Base-by-base conservation (phyloP, 2,797 vertebrate species). In the Leptoclinus maculatus region DNA sequence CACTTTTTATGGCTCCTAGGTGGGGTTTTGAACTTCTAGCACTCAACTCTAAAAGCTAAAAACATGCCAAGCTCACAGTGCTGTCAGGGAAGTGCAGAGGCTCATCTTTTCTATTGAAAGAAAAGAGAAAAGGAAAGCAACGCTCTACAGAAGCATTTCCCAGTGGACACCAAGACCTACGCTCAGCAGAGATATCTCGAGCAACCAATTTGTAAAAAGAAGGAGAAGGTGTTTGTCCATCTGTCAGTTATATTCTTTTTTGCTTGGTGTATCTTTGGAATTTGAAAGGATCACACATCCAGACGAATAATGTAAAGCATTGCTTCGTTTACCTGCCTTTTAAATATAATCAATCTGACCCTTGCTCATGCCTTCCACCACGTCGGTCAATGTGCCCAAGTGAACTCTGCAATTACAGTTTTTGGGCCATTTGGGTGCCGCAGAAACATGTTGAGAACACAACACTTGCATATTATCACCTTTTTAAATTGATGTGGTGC, bases 151-250 rank as follows among this genome's bases (percentile, higher is more conserved):
- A 87, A 60, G 69, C 56, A 74, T 77, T 77, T 89, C 88, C 89
- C 86, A 82, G 80, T 9, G 91, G 92, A 90, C 84, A n/a, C 54
- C 13, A 0, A 69, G 80, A 64, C 82, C 53, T 51, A 16, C 17
- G 43, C 83, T 78, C 58, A 45, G 77, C 74, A 82, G 73, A 86
- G 75, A 84, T 65, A 71, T 80, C 72, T 87, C 74, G 17, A 41
- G 80, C 83, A 85, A 79, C 82, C 84, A 89, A 87, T 90, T 92
- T 89, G 86, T 89, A 71, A 78, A 81, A 67, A 82, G 70, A 66
- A 62, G 80, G 45, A 82, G 47, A 51, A 67, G 39, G 43, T 68
- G 77, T 83, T 76, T 80, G 79, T 74, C 72, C 23, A 16, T 57
- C 27, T 83, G 75, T 74, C 83, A 75, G 72, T 71, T 83, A 45